These are phyloP conservation scores for Zaprionus davidi DNA, from an alignment of 1,140 invertebrate species.

Conservation along the genomic window DNA sequence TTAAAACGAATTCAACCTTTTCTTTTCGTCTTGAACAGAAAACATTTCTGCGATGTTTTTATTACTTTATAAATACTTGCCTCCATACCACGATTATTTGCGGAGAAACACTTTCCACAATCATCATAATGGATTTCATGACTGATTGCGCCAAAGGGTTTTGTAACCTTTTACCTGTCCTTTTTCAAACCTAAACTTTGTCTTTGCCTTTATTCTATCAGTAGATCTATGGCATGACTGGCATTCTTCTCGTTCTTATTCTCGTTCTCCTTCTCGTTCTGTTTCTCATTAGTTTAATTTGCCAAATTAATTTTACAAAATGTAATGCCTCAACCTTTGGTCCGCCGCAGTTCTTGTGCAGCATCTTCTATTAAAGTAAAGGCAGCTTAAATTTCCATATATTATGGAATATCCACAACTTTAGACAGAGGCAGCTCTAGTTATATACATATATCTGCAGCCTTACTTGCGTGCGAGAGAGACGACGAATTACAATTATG, in stretches of 20 bases:
- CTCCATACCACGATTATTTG: slow-evolving; percentile 57
- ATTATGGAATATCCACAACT: slow-evolving; percentile 40
- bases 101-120: slow-evolving; percentile 59
- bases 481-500: slow-evolving; percentile 77
- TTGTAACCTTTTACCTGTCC: slow-evolving; percentile 34
- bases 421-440: slow-evolving; percentile 20
- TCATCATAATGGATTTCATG: slow-evolving; percentile 50
- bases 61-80: slow-evolving; percentile 79
- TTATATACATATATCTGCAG: background rate
- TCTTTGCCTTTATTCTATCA: slow-evolving; percentile 1
- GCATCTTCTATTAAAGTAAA: slow-evolving; percentile 34
- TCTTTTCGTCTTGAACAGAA: slow-evolving; percentile 37
- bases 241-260: slow-evolving; percentile 31
- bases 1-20: slow-evolving; percentile 52
- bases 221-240: slow-evolving; percentile 43
- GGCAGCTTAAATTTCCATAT: slow-evolving; percentile 41
- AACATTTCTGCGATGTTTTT: slow-evolving; percentile 74
- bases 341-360: background rate
- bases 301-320: slow-evolving; percentile 69
- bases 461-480: background rate
- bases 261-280: background rate
- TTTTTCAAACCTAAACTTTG: slow-evolving; percentile 37
- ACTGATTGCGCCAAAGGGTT: slow-evolving; percentile 56
- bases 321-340: slow-evolving; percentile 4
- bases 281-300: slow-evolving; percentile 54